These are phyloP conservation scores for Gymnoscopelus braueri DNA, from an alignment of 2,797 vertebrate species.

Conservation along the genomic window DNA sequence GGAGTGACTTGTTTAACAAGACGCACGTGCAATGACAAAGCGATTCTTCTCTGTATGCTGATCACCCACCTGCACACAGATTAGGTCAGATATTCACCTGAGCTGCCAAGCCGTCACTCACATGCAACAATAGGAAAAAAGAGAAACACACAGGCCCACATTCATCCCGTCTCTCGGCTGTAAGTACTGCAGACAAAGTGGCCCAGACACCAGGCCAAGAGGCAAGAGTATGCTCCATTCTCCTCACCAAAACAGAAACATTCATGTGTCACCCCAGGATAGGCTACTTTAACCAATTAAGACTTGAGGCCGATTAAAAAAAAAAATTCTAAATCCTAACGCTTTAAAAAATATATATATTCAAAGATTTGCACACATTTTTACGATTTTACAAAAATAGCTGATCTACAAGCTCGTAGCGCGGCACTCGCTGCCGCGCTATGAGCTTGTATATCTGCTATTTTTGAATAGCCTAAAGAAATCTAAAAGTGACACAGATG, in stretches of 20 bases:
- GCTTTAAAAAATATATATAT: too few species aligned
- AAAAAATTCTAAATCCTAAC: too few species aligned
- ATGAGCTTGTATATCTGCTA: too few species aligned
- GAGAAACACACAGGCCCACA: slow-evolving; percentile 64
- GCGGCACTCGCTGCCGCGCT: too few species aligned
- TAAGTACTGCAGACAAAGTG: slow-evolving; percentile 47
- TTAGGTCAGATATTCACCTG: slow-evolving; percentile 80
- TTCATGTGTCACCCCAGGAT: not conserved
- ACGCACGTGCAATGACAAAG: slow-evolving; percentile 81
- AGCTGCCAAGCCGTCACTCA: slow-evolving; percentile 81
- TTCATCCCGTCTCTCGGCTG: slow-evolving; percentile 59
- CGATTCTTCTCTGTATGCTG: slow-evolving; percentile 69
- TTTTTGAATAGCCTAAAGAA: too few species aligned
- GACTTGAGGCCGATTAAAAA: too few species aligned
- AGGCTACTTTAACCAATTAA: too few species aligned
- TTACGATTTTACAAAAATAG: too few species aligned
- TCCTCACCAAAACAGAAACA: slow-evolving; percentile 24
- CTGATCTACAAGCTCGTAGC: too few species aligned
- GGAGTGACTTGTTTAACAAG: slow-evolving; percentile 80
- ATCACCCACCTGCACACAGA: slow-evolving; percentile 81
- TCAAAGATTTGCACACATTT: too few species aligned
- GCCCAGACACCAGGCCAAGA: slow-evolving; percentile 42
- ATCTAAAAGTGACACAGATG: too few species aligned
- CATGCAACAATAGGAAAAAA: slow-evolving; percentile 42
- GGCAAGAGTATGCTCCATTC: slow-evolving; percentile 37